Evolutionary conservation across 2,113 vertebrate genomes (phyloP), one percentile per base, ranked within the genome.

Genomic region (Sorex fumeus): DNA sequence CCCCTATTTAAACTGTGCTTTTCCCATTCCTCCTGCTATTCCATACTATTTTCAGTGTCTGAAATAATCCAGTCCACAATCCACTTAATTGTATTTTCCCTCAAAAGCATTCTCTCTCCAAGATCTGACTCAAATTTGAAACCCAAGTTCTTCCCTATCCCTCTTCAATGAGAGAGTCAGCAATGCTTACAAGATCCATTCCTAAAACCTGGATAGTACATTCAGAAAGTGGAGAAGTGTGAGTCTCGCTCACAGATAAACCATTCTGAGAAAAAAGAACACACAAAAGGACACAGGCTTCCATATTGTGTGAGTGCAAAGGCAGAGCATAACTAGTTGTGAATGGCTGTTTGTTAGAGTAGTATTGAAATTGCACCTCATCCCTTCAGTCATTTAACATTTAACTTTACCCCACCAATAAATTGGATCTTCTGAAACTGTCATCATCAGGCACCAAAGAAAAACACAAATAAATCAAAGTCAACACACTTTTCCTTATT

Each of bases 391-490:
- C 83, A 70, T 71, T 80, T 87, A 88, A 76, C 40, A 57, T 64
- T 88, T 66, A 60, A 86, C 32, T 92, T 88, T 93, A 13, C 95
- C 83, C 87, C 89, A 83, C 45, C 84, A 81, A 69, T 93, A 83
- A 94, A 85, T 11, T 25, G 76, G 92, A 87, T 94, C 95, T 95
- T 97, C 91, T 64, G 7, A 84, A 87, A 66, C 88, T 94, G 79
- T 91, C 87, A 21, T 97, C 95, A 97, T 92, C 93, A 95, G 57
- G 50, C 95, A 75, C 36, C n/a, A 45, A 95, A 93, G 75, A 66
- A 96, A 97, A 96, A 97, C 91, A 95, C 87, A 94, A 92, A 97
- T 91, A 97, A 97, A 97, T 96, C 95, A 95, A 32, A 94, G 88
- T 96, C 88, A 96, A 91, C 80, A 94, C 27, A 64, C 72, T 94